Percentiles rank a stretch among this genome's conserved stretches.
phyloP scores from a whole-genome alignment of 2,888 invertebrate species.

The Calliopum simillimum region DNA sequence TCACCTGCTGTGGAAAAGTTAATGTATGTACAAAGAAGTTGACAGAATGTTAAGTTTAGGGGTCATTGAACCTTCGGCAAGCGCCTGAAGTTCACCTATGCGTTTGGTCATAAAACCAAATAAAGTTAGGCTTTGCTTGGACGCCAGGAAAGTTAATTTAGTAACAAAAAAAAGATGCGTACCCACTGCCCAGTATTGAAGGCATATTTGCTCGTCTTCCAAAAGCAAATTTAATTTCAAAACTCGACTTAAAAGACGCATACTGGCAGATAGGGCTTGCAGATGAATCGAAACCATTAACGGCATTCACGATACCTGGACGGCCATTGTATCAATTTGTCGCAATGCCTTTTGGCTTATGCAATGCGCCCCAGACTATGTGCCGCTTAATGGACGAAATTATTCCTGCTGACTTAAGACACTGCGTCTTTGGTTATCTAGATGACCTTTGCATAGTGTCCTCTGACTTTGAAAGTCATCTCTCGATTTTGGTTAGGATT shows the following conservation, averaged over 20 bases:
- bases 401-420: no score
- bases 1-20: constrained; percentile 35
- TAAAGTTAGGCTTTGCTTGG: constrained; percentile 30
- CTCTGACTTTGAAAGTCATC: no score
- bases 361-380: no score
- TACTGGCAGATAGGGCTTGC: constrained; percentile 39
- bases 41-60: constrained; percentile 53
- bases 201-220: constrained; percentile 37
- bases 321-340: constrained; percentile 38
- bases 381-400: no score
- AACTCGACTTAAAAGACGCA: constrained; percentile 26
- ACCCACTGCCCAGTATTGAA: constrained; percentile 42
- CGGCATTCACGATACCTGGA: constrained; percentile 39
- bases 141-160: constrained; percentile 27
- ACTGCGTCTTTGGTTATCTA: no score
- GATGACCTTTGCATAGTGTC: no score
- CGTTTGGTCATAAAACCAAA: constrained; percentile 24
- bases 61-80: constrained; percentile 51
- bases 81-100: constrained; percentile 32
- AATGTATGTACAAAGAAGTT: constrained; percentile 48
- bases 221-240: constrained; percentile 34
- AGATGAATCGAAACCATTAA: constrained; percentile 29
- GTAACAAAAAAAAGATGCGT: constrained; percentile 21
- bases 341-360: constrained; percentile 40
- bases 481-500: constrained; percentile 35